A percentile compares a stretch with the other conserved stretches of the same genome.
These are phyloP conservation scores for Atta cephalotes DNA, from an alignment of 1,140 invertebrate species.

Conservation along the genomic window DNA sequence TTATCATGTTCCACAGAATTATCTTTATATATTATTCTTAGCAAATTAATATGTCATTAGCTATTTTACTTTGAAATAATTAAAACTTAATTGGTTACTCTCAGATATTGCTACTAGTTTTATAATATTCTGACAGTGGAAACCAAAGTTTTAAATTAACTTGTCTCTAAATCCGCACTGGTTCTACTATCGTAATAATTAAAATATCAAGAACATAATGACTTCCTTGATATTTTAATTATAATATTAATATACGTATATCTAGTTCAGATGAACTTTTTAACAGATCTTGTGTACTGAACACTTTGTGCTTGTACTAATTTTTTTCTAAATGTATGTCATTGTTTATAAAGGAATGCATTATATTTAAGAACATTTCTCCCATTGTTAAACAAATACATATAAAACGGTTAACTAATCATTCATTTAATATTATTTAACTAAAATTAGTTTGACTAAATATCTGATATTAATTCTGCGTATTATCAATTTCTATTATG, in stretches of 20 bases:
- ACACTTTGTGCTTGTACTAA: background rate
- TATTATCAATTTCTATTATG: slow-evolving; percentile 22
- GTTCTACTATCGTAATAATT: too few relatives aligned
- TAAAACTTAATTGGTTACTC: background rate
- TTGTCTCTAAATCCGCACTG: too few relatives aligned
- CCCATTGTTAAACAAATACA: background rate
- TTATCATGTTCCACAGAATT: background rate
- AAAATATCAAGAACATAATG: too few relatives aligned
- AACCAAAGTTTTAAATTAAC: too few relatives aligned
- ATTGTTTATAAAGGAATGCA: background rate
- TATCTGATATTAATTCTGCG: slow-evolving; percentile 1
- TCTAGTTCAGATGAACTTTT: background rate
- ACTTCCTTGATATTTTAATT: too few relatives aligned
- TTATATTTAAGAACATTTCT: background rate
- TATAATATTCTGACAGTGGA: too few relatives aligned
- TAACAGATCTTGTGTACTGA: background rate
- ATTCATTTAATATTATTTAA: background rate
- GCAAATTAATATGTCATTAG: background rate
- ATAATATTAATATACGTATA: background rate
- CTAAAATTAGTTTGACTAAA: background rate
- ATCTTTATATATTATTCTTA: background rate
- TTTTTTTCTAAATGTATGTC: background rate
- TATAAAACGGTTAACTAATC: too few relatives aligned
- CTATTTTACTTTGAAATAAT: background rate
- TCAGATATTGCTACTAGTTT: background rate